Evolutionary conservation across 2,888 invertebrate species (phyloP), one percentile per base, ranked within the genome.

Genomic region (Yponomeuta sedellus): DNA sequence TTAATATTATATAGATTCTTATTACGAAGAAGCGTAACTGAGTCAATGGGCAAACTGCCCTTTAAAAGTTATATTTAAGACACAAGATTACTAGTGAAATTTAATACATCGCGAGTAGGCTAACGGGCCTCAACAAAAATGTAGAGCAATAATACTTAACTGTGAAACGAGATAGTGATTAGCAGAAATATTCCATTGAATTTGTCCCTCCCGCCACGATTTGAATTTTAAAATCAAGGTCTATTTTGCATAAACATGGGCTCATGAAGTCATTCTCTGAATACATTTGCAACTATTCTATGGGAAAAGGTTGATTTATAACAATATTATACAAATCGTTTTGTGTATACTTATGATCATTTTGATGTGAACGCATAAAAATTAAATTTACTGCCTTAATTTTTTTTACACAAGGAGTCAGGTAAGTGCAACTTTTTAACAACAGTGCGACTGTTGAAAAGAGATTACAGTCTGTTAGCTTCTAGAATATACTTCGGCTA

Each of bases 221-320:
- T 78, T 78, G 71, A 78, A 80, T 80, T 77, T 75, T 72, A 69
- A 72, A 76, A 76, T 72, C 67, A 52, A 52, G 44, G 44, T 12
- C 71, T 76, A 75, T 77, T 90, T 90, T 78, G 87, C 90, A 90
- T 90, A 88, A 87, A 88, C 85, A 87, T 81, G 89, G 89, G 89
- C 82, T 69, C 69, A 70, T 70, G 68, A 76, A 71, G 67, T 75
- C 69, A 78, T 78, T 83, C 83, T 63, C 63, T 63, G 63, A 40
- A 63, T 63, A 63, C 19, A 44, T 61, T 40, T 63, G 76, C 72
- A 67, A 75, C 69, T 77, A 78, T 83, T 83, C 76, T 77, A 83
- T 81, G 71, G 77, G 68, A 68, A 67, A 52, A 68, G 68, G 74
- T 75, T 87, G 86, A 90, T 86, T 85, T 86, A 90, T 81, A 72